Evolutionary conservation across 2,888 invertebrate species (phyloP).

Genomic region (Sthenelais limicola): DNA sequence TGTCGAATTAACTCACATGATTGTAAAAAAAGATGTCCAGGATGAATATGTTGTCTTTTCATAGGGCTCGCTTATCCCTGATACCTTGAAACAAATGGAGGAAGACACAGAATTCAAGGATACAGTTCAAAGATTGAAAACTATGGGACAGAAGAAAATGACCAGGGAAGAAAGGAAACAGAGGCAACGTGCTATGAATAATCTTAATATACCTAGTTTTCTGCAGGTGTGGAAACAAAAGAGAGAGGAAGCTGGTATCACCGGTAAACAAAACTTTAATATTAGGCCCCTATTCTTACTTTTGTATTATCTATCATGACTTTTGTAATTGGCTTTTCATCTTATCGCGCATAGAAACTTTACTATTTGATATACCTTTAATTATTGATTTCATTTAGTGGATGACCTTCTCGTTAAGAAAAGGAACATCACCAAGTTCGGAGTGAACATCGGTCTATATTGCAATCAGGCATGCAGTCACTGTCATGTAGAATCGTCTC

Average conservation of each 20-base stretch:
- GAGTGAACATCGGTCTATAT: slow-evolving; percentile 58
- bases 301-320: no score
- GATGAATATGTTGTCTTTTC: no score
- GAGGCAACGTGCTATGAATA: slow-evolving; percentile 57
- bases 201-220: slow-evolving; percentile 58
- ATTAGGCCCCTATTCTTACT: no score
- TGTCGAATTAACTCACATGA: no score
- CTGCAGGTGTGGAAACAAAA: slow-evolving; percentile 52
- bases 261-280: no score
- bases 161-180: slow-evolving; percentile 57
- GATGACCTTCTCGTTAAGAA: no score
- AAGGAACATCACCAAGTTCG: slow-evolving; percentile 50
- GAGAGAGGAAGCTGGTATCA: slow-evolving; percentile 45
- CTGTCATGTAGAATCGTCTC: slow-evolving; percentile 62
- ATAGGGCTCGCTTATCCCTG: slow-evolving; percentile 58
- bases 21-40: no score
- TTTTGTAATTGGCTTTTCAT: no score
- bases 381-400: no score
- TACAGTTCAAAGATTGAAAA: slow-evolving; percentile 54
- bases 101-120: slow-evolving; percentile 56
- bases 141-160: slow-evolving; percentile 55
- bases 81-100: slow-evolving; percentile 58
- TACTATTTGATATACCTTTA: no score
- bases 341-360: no score
- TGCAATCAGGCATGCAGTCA: slow-evolving; percentile 63